Evolutionary conservation across 2,797 vertebrate species (phyloP).

Genomic region (Phrynocephalus vlangalii): DNA sequence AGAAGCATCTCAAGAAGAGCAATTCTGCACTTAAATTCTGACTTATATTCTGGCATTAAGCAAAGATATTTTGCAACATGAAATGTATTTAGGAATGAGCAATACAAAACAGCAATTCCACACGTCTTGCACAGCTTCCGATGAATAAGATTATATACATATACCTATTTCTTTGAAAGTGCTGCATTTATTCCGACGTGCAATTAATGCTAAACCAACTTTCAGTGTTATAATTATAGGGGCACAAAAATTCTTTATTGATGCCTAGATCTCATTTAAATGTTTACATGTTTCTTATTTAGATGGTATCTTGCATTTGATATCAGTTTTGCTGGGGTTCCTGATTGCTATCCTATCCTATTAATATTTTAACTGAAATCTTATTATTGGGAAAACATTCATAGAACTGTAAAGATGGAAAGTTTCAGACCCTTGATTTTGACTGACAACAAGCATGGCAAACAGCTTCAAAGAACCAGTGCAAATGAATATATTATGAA

Average conservation of each 20-base stretch:
- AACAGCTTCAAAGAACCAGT: neutral
- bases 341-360: slow-evolving; percentile 45
- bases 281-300: slow-evolving; percentile 59
- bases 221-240: slow-evolving; percentile 74
- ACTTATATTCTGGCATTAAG: slow-evolving; percentile 57
- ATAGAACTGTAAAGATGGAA: neutral
- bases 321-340: slow-evolving; percentile 44
- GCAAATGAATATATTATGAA: slow-evolving; percentile 8
- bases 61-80: slow-evolving; percentile 50
- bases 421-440: neutral
- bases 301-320: slow-evolving; percentile 58
- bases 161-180: slow-evolving; percentile 65
- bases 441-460: slow-evolving; percentile 36
- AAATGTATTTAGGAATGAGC: slow-evolving; percentile 64
- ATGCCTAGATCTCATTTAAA: slow-evolving; percentile 66
- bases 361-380: slow-evolving; percentile 51
- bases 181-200: slow-evolving; percentile 66
- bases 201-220: slow-evolving; percentile 65
- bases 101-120: slow-evolving; percentile 61
- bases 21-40: slow-evolving; percentile 60
- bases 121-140: slow-evolving; percentile 53
- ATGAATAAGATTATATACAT: slow-evolving; percentile 57
- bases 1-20: slow-evolving; percentile 37
- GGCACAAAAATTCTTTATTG: slow-evolving; percentile 63
- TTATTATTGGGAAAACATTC: slow-evolving; percentile 22